phyloP scores from a whole-genome alignment of 2,113 vertebrate species.

The Tichodroma muraria region DNA sequence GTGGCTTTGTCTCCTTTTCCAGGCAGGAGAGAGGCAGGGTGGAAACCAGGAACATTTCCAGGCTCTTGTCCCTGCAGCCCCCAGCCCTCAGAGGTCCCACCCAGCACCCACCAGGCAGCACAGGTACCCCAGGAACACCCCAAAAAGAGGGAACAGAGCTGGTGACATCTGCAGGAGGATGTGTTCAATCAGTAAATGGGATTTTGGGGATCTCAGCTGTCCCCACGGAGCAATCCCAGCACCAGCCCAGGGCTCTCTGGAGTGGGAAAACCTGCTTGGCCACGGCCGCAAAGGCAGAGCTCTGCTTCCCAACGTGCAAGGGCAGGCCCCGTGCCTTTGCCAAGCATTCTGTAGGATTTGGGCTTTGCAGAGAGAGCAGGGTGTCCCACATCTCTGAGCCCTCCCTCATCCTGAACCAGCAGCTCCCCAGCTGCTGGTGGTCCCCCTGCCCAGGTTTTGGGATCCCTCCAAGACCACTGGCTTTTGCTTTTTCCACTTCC shows the following conservation, averaged over 20 bases:
- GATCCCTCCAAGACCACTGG: not conserved
- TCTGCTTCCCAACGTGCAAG: not conserved
- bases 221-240: not conserved
- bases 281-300: not conserved
- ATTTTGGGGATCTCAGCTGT: not conserved
- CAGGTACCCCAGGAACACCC: not conserved
- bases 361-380: rapidly evolving
- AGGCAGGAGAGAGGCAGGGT: not conserved
- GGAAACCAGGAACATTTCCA: not conserved
- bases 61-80: not conserved
- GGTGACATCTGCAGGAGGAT: not conserved
- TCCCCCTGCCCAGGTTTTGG: rapidly evolving
- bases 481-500: not conserved
- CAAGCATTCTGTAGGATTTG: not conserved
- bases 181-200: rapidly evolving
- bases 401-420: not conserved
- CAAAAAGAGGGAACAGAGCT: not conserved
- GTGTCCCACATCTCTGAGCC: not conserved
- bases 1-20: not conserved
- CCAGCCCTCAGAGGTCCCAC: not conserved
- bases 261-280: not conserved
- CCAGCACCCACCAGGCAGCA: not conserved
- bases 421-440: not conserved
- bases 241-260: not conserved
- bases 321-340: not conserved